phyloP scores from a whole-genome alignment of 2,888 invertebrate genomes.

The Timandra comae region DNA sequence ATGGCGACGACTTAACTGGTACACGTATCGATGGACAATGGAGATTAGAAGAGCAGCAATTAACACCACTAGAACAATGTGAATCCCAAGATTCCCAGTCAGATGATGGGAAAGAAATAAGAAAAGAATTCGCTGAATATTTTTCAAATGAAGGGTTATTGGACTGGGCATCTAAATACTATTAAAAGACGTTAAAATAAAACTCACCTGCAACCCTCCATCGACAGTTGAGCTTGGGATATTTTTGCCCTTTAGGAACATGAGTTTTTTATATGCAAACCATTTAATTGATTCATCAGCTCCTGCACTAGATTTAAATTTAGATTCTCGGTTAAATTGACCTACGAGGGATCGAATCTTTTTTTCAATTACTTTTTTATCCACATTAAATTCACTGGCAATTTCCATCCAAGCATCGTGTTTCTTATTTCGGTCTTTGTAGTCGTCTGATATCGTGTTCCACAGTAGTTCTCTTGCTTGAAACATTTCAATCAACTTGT shows the following conservation, averaged over 20 bases:
- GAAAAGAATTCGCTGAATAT: slow-evolving; percentile 23
- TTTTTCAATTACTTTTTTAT: slow-evolving; percentile 18
- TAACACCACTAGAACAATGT: slow-evolving; percentile 21
- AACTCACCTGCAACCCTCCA: slow-evolving; percentile 13
- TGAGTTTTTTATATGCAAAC: slow-evolving; percentile 23
- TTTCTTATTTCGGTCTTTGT: slow-evolving; percentile 26
- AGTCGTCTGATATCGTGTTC: slow-evolving; percentile 23
- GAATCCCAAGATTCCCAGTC: slow-evolving; percentile 16
- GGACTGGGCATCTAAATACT: slow-evolving; percentile 20
- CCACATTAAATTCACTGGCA: slow-evolving; percentile 19
- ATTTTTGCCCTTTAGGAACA: slow-evolving; percentile 20
- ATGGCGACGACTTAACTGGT: slow-evolving; percentile 18
- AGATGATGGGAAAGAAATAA: slow-evolving; percentile 22
- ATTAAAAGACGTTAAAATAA: slow-evolving; percentile 18
- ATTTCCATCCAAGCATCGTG: slow-evolving; percentile 25
- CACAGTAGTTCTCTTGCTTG: slow-evolving; percentile 25
- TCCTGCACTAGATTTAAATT: slow-evolving; percentile 18
- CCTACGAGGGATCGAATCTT: slow-evolving; percentile 17
- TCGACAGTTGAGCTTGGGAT: slow-evolving; percentile 17
- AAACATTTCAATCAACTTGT: slow-evolving; percentile 25
- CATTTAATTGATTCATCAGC: slow-evolving; percentile 19
- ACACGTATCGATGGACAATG: slow-evolving; percentile 21
- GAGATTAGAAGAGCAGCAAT: slow-evolving; percentile 23
- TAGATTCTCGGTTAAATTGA: slow-evolving; percentile 17
- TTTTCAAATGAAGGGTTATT: slow-evolving; percentile 21